Conservation (phyloP, 2,888 invertebrate species). For the Aspidapion aeneum region DNA sequence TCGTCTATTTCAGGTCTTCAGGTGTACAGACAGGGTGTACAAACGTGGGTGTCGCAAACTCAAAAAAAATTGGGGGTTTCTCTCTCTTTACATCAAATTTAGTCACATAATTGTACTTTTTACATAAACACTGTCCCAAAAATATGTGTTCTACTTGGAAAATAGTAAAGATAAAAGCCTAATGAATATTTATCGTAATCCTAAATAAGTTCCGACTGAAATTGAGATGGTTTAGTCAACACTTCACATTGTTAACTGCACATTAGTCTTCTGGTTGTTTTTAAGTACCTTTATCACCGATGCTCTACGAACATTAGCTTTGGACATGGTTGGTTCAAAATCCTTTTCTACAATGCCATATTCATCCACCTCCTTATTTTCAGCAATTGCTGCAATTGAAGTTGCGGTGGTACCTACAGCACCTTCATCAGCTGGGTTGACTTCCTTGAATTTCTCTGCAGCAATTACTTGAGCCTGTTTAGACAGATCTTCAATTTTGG, state of each 20-base stretch:
- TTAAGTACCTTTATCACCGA: conserved; percentile 94
- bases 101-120: too few species aligned
- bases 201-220: too few species aligned
- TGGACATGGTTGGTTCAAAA: conserved; percentile 96
- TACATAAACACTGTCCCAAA: too few species aligned
- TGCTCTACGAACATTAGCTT: conserved; percentile 92
- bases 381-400: conserved; percentile 83
- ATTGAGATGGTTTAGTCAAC: too few species aligned
- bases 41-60: too few species aligned
- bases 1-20: too few species aligned
- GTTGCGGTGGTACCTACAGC: conserved; percentile 56
- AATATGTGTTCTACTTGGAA: too few species aligned
- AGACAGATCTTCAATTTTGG: conserved; percentile 98
- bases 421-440: conserved; percentile 48
- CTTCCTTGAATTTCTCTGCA: conserved; percentile 97
- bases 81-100: too few species aligned
- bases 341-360: conserved; percentile 97
- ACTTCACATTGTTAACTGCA: conserved; percentile 62
- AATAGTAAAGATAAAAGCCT: too few species aligned
- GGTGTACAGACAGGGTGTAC: too few species aligned
- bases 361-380: conserved; percentile 93
- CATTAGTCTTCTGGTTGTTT: conserved; percentile 97
- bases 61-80: too few species aligned
- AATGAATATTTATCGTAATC: too few species aligned
- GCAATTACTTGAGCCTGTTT: conserved; percentile 95